These are phyloP conservation scores for Polypedilum vanderplanki DNA, from an alignment of 1,140 invertebrate genomes.

Conservation along the genomic window DNA sequence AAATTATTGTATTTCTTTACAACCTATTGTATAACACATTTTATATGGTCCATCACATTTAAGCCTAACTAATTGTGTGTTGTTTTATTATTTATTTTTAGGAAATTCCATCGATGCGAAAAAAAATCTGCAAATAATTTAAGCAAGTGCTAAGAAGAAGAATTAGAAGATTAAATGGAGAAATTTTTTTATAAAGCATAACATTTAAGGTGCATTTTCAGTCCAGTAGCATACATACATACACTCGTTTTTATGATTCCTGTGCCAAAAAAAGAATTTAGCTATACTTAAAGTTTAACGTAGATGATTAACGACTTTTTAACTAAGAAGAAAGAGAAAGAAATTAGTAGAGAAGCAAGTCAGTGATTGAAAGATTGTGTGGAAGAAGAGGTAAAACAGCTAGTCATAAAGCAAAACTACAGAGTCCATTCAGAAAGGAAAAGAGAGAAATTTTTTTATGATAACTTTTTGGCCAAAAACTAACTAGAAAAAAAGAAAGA, in stretches of 20 bases:
- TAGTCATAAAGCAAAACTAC: neutral
- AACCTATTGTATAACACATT: too few species aligned
- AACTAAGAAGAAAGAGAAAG: neutral
- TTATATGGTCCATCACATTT: too few species aligned
- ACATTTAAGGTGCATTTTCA: conserved; percentile 13
- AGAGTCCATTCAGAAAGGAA: neutral
- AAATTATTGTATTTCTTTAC: too few species aligned
- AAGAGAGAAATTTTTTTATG: neutral
- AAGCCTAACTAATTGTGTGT: too few species aligned
- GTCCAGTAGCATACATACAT: neutral
- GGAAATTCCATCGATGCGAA: neutral
- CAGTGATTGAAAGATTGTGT: neutral
- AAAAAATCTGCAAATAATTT: neutral
- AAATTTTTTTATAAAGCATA: neutral
- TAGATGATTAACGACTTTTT: neutral
- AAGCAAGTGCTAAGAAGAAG: conserved; percentile 9
- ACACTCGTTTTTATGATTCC: conserved; percentile 10
- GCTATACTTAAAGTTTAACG: neutral
- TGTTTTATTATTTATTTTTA: neutral
- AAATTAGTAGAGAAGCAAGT: neutral
- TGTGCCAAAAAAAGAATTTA: neutral
- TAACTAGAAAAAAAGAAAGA: neutral
- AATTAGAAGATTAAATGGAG: neutral
- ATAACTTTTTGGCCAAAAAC: neutral
- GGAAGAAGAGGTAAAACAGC: neutral